These are phyloP conservation scores for Garra rufa DNA, from an alignment of 2,113 vertebrate genomes.

Conservation along the genomic window DNA sequence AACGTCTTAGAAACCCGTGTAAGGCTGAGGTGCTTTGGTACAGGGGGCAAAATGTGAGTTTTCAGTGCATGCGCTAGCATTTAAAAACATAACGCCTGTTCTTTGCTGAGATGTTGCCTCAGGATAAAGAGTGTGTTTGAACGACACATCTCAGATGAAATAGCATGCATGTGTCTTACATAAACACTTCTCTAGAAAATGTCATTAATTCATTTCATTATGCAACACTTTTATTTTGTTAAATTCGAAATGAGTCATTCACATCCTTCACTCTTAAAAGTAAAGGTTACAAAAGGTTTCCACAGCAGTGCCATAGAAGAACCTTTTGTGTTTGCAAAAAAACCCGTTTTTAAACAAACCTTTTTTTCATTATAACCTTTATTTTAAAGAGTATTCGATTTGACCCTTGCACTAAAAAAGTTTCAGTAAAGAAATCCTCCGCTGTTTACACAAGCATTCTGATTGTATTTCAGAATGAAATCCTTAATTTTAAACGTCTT, in stretches of 20 bases:
- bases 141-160: conserved; percentile 19
- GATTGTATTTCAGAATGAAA: conserved; percentile 16
- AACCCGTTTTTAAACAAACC: no score
- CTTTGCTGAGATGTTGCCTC: conserved; percentile 29
- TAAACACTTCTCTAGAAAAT: background rate
- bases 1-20: conserved; percentile 15
- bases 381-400: background rate
- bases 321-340: background rate
- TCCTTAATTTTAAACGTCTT: background rate
- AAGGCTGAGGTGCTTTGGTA: background rate
- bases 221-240: background rate
- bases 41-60: conserved; percentile 22
- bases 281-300: background rate
- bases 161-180: background rate
- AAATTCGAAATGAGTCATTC: conserved; percentile 1
- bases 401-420: conserved; percentile 32
- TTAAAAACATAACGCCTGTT: conserved; percentile 10
- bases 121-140: conserved; percentile 48
- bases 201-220: background rate
- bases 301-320: background rate
- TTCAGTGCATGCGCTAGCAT: background rate
- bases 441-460: conserved; percentile 25
- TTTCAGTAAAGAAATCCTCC: background rate
- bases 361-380: no score
- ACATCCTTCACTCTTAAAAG: background rate